Conservation (phyloP, 2,888 invertebrate genomes). For the Erebia aethiops region DNA sequence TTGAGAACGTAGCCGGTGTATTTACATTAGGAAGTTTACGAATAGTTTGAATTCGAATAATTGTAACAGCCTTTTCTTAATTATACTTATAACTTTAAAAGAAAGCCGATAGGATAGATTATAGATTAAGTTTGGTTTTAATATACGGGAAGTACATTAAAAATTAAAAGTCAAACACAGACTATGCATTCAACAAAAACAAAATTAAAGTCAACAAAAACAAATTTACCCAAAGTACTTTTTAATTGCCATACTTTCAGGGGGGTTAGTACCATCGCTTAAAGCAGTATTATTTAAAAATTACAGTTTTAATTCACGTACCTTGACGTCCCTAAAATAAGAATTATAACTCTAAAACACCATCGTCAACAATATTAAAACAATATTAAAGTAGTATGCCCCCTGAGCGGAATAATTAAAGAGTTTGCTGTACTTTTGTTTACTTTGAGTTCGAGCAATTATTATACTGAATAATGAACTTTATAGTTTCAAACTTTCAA, state of each 20-base stretch:
- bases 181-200: background rate
- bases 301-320: too few species aligned
- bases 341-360: too few species aligned
- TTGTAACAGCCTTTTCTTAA: background rate
- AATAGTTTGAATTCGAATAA: slow-evolving; percentile 6
- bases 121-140: background rate
- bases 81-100: too few species aligned
- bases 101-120: background rate
- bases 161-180: slow-evolving; percentile 4
- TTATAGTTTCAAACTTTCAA: background rate
- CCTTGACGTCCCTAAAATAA: too few species aligned
- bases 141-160: background rate
- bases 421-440: slow-evolving; percentile 1
- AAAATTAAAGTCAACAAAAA: background rate
- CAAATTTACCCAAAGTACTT: background rate
- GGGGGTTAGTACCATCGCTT: too few species aligned
- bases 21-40: slow-evolving; percentile 30
- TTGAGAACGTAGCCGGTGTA: slow-evolving; percentile 22
- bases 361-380: too few species aligned
- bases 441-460: background rate
- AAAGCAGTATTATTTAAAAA: too few species aligned
- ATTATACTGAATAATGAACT: background rate
- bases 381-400: too few species aligned
- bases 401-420: background rate
- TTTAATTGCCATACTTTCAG: background rate